phyloP scores from a whole-genome alignment of 2,797 vertebrate genomes.

The Kryptopterus vitreolus region DNA sequence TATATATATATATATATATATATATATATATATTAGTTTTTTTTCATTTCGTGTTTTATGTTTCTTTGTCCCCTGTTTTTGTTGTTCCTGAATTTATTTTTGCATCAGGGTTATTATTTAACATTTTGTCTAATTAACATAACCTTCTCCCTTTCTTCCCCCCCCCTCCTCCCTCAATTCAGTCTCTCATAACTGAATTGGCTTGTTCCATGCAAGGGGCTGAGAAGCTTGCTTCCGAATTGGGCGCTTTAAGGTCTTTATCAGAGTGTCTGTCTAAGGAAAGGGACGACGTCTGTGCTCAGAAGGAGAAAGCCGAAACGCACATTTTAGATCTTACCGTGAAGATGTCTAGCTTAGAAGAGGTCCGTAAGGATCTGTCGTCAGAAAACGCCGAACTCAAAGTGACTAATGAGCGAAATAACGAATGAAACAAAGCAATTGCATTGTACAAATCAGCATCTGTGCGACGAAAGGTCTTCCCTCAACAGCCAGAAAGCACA shows the following conservation, averaged over 20 bases:
- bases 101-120: conserved; percentile 19
- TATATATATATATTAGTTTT: no score
- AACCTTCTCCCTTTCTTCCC: conserved; percentile 63
- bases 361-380: conserved; percentile 70
- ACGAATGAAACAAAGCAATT: conserved; percentile 73
- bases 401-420: conserved; percentile 67
- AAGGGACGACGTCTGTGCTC: conserved; percentile 74
- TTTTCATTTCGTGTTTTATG: conserved; percentile 14
- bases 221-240: conserved; percentile 84
- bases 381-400: conserved; percentile 73
- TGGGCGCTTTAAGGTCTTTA: conserved; percentile 84
- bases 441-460: conserved; percentile 64
- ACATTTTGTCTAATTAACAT: conserved; percentile 76
- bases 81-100: conserved; percentile 62
- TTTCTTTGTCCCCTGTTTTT: conserved; percentile 55
- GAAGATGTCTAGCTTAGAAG: conserved; percentile 71
- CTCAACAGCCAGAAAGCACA: conserved; percentile 65
- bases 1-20: neutral
- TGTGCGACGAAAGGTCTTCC: conserved; percentile 65
- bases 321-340: conserved; percentile 73
- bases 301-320: conserved; percentile 77
- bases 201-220: conserved; percentile 87
- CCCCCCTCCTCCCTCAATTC: conserved; percentile 70
- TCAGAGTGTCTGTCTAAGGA: conserved; percentile 80
- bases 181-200: conserved; percentile 93